These are phyloP conservation scores for Pionites leucogaster DNA, from an alignment of 2,113 vertebrate species.

Conservation along the genomic window DNA sequence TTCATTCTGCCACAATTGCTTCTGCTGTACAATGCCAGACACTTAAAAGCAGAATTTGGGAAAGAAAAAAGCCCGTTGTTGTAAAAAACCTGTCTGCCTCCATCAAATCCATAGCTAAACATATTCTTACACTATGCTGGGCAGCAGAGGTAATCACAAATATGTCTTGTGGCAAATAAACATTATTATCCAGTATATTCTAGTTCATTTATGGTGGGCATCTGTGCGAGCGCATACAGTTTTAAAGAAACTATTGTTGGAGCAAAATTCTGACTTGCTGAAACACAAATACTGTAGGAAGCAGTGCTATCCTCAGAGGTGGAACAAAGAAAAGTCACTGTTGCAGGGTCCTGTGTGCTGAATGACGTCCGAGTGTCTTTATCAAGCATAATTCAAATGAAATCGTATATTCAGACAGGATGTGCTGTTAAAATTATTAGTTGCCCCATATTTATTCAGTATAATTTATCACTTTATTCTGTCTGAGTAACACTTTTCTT, in stretches of 20 bases:
- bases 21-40: neutral
- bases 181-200: neutral
- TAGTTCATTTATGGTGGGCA: neutral
- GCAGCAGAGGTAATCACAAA: constrained; percentile 10
- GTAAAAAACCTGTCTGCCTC: neutral
- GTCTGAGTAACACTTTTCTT: neutral
- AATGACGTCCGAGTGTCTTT: neutral
- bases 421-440: neutral
- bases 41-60: neutral
- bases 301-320: neutral
- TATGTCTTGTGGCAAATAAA: neutral
- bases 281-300: neutral
- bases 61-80: neutral
- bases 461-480: neutral
- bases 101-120: neutral
- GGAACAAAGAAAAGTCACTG: neutral
- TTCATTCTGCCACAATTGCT: constrained; percentile 12
- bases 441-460: neutral
- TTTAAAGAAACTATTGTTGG: neutral
- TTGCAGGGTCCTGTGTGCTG: neutral
- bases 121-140: neutral
- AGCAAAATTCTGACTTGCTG: neutral
- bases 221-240: neutral
- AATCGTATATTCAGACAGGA: neutral
- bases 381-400: neutral